phyloP scores from a whole-genome alignment of 2,113 vertebrate species.

The Lasiurus borealis region DNA sequence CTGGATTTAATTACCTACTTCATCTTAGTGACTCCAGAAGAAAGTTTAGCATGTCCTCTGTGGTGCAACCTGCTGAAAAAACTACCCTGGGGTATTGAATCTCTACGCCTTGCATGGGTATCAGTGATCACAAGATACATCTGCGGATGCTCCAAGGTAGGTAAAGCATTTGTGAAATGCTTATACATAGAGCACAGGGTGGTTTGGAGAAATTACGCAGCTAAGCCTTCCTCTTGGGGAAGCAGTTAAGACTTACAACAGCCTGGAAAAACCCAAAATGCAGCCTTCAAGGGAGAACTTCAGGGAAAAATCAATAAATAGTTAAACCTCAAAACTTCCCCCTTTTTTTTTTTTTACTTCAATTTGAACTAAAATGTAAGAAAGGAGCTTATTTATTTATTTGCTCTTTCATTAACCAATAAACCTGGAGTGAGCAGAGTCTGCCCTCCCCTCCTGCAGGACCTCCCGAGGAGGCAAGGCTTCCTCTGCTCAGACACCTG shows the following conservation, averaged over 20 bases:
- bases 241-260: slow-evolving; percentile 66
- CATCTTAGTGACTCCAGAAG: not conserved
- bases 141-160: not conserved
- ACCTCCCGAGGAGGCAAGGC: not conserved
- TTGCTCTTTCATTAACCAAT: not conserved
- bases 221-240: slow-evolving; percentile 52
- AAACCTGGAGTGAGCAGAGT: not conserved
- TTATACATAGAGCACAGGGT: not conserved
- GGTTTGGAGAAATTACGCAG: slow-evolving; percentile 64
- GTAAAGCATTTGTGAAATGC: not conserved
- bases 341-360: not conserved
- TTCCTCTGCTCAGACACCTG: not conserved
- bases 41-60: not conserved
- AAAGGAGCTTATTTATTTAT: not conserved
- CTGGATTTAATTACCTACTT: not conserved
- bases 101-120: not conserved
- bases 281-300: slow-evolving; percentile 31
- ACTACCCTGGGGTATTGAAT: not conserved
- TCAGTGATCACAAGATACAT: not conserved
- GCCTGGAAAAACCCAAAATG: slow-evolving; percentile 72
- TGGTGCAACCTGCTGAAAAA: not conserved
- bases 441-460: not conserved
- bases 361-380: slow-evolving; percentile 34
- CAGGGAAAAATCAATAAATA: slow-evolving; percentile 48
- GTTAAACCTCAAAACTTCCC: slow-evolving; percentile 33